These are phyloP conservation scores for Apeltes quadracus DNA, from an alignment of 2,113 vertebrate genomes.

Conservation along the genomic window DNA sequence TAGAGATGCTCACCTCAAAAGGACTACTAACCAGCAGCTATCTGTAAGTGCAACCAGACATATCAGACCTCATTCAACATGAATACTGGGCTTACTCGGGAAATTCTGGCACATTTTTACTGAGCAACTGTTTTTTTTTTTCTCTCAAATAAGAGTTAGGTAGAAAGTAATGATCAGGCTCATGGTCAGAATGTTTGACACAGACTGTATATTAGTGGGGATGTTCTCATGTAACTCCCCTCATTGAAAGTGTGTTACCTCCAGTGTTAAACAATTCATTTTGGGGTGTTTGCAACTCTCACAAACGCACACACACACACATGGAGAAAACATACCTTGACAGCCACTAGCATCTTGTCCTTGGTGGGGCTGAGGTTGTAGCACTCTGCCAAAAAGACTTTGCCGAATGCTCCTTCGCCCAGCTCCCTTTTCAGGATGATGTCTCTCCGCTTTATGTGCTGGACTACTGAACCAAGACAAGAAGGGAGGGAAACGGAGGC, in stretches of 20 bases:
- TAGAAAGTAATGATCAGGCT: neutral
- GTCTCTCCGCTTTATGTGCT: constrained; percentile 96
- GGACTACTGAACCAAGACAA: constrained; percentile 85
- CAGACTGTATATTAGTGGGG: neutral
- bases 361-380: constrained; percentile 98
- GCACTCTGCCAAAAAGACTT: constrained; percentile 98
- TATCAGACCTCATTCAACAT: neutral
- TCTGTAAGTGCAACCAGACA: no score
- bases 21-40: neutral
- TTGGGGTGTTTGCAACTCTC: constrained; percentile 7
- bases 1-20: neutral
- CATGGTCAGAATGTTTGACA: neutral
- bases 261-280: neutral
- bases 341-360: constrained; percentile 90
- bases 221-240: neutral
- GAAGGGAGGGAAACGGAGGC: neutral
- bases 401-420: constrained; percentile 98
- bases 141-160: neutral
- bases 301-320: neutral
- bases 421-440: constrained; percentile 97
- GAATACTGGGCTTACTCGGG: neutral
- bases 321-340: constrained; percentile 61
- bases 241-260: neutral
- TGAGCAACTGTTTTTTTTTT: neutral
- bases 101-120: neutral